Base-by-base conservation (phyloP, 2,797 vertebrate genomes). In the Aldrovandia affinis region DNA sequence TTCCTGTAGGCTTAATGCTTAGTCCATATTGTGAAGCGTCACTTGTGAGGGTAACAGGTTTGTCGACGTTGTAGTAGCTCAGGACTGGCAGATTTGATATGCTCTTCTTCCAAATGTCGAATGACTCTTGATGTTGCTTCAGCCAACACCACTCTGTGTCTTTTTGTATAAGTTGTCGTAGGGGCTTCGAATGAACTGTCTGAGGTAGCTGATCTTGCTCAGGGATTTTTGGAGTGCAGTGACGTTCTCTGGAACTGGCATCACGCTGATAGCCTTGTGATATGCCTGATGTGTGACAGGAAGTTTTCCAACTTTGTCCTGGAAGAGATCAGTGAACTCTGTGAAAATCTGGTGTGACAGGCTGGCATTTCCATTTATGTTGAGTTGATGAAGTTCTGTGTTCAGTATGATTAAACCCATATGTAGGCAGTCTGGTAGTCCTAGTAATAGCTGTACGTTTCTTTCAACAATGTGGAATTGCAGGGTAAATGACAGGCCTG, bases 1-100 rank as follows among this genome's bases (percentile, higher is more conserved):
- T n/a, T 78, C 25, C 39, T 86, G 84, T n/a, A 84, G 0, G 6
- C 83, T 81, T 50, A 83, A 80, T 8, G 83, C 82, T 22, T 85
- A 86, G 85, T 52, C 84, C 80, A 39, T 84, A 81, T 0, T 42
- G 25, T n/a, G 85, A 90, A 0, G 81, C 54, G 14, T 88, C 83
- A 28, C 73, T 83, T 33, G 25, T 85, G 0, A 86, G 65, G 33
- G 30, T 87, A 3, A 86, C 47, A 55, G 78, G 3, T 33, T 9
- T 55, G 78, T 80, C 25, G 50, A 18, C 20, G 18, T 80, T 33
- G 50, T 30, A 25, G 78, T 10, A 55, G 52, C 78, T 30, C 14
- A 50, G n/a, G 30, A 80, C 73, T 7, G 36, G 42, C 18, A 42
- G 47, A 52, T 36, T 78, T 33, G 75, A 22, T 44, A 44, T 33